Evolutionary conservation across 1,140 invertebrate species (phyloP).

Genomic region (Whitmania pigra): DNA sequence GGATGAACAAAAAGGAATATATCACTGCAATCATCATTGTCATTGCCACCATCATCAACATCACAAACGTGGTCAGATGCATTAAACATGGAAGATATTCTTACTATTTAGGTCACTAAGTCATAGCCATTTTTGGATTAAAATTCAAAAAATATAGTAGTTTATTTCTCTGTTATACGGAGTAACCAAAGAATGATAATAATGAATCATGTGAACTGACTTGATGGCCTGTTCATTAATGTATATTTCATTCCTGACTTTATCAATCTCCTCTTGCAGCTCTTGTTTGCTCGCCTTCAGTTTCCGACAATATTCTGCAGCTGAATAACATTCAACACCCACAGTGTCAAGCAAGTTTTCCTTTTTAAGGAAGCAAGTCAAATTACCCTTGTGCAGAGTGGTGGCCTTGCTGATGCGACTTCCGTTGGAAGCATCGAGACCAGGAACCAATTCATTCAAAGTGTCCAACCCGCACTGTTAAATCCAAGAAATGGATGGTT

Average conservation of each 20-base stretch:
- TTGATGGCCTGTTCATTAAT: conserved; percentile 75
- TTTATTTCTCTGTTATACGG: no score
- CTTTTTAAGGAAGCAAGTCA: conserved; percentile 5
- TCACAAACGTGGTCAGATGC: neutral
- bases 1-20: neutral
- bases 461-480: conserved; percentile 77
- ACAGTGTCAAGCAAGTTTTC: neutral
- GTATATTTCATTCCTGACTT: conserved; percentile 68
- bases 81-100: no score
- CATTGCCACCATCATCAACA: neutral
- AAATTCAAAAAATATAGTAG: no score
- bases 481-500: neutral
- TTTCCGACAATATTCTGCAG: conserved; percentile 81
- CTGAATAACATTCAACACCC: conserved; percentile 30
- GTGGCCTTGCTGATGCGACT: conserved; percentile 83
- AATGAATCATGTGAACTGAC: conserved; percentile 42
- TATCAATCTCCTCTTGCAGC: conserved; percentile 78
- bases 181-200: no score
- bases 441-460: conserved; percentile 78
- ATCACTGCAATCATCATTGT: neutral
- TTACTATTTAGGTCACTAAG: no score
- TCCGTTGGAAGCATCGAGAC: conserved; percentile 71
- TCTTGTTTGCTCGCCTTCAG: conserved; percentile 69
- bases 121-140: no score
- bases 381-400: conserved; percentile 76